Evolutionary conservation across 1,140 invertebrate species (phyloP), one percentile per base, ranked within the genome.

Genomic region (Spodoptera frugiperda): DNA sequence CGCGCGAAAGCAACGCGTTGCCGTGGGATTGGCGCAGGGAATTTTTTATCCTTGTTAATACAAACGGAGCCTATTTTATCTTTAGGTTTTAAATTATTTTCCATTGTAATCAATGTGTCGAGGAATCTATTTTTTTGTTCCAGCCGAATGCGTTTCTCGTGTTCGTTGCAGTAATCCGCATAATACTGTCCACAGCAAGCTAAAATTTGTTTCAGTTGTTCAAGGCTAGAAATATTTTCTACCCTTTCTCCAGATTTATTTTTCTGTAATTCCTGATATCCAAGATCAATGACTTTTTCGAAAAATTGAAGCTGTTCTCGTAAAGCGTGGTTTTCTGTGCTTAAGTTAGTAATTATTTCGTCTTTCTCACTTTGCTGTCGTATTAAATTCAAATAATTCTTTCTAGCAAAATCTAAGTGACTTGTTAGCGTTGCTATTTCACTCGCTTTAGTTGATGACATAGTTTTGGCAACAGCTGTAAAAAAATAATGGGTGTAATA

Each of bases 41-140:
- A 55, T 48, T 55, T 53, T 49, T 79, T 80, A 54, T 80, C 70
- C 44, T 75, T 76, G 46, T 75, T 86, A 30, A 63, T 63, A 21
- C 21, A 57, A 57, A 25, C 74, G 55, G 14, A 79, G 2, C 75
- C 78, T 9, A 84, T 30, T 78, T 83, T 77, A 61, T 83, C 75
- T 33, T 25, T 33, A 17, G 80, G 17, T 19, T 80, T 53, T 63
- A 84, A 71, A 15, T 80, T 77, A 48, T 61, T 80, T 63, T 83
- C 77, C 49, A 88, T 59, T 33, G 86, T 82, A 15, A 17, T 77
- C 14, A 85, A 63, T 83, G 80, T 85, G 49, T 44, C 79, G 2
- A 88, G 70, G 67, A 83, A 88, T 51, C 75, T 21, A 76, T 87
- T 88, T 48, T 79, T 85, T 55, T 83, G 81, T 78, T 87, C 67